phyloP scores from a whole-genome alignment of 2,113 vertebrate species.

The Prochilodus magdalenae region DNA sequence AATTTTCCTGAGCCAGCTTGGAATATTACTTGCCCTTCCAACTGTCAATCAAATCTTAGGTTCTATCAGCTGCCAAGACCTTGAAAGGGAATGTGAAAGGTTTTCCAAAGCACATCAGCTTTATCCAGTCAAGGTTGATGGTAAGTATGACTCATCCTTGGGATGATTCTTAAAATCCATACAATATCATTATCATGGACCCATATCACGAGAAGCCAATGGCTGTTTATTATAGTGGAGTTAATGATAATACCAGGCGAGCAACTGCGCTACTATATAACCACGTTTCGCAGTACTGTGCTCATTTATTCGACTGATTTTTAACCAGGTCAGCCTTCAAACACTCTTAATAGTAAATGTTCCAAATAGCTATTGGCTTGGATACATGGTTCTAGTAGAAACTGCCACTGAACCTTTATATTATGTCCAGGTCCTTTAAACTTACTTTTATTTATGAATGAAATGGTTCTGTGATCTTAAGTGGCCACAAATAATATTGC shows the following conservation, averaged over 20 bases:
- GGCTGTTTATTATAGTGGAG: not conserved
- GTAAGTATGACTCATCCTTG: not conserved
- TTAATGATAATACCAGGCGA: not conserved
- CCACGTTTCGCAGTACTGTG: no score
- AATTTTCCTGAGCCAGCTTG: constrained; percentile 11
- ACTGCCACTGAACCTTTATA: not conserved
- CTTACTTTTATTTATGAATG: no score
- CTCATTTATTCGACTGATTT: not conserved
- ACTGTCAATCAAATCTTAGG: constrained; percentile 7
- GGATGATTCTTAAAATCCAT: not conserved
- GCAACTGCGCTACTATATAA: not conserved
- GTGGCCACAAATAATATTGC: no score
- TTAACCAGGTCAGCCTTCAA: not conserved
- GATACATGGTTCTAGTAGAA: not conserved
- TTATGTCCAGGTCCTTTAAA: not conserved
- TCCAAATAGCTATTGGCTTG: not conserved
- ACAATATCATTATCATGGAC: not conserved
- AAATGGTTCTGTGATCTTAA: no score
- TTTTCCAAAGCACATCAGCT: constrained; percentile 11
- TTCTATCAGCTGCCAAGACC: constrained; percentile 9
- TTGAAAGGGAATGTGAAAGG: not conserved
- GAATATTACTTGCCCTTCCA: constrained; percentile 38
- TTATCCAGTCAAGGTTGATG: constrained; percentile 16
- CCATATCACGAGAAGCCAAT: not conserved
- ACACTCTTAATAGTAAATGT: no score